A percentile compares a stretch with the other conserved stretches of the same genome.
Conservation (phyloP, 2,888 invertebrate genomes). For the Metopia argyrocephala region DNA sequence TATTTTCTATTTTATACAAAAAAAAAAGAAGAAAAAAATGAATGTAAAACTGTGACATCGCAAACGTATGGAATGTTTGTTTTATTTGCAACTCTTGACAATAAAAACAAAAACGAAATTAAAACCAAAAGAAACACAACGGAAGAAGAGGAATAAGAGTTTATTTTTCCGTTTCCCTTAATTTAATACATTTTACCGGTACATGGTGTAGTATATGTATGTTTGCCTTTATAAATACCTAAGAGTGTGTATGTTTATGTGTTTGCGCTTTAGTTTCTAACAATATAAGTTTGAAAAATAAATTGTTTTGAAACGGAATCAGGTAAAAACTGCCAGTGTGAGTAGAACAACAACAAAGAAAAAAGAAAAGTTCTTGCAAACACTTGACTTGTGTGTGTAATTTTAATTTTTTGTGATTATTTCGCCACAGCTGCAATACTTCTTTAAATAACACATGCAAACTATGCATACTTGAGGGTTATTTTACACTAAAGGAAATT, state of each 20-base stretch:
- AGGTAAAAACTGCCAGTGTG: neutral
- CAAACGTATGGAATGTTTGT: slow-evolving; percentile 21
- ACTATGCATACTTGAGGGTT: neutral
- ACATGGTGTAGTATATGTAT: neutral
- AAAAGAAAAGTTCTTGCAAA: slow-evolving; percentile 14
- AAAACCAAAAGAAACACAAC: slow-evolving; percentile 6
- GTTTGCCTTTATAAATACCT: neutral
- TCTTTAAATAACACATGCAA: too few relatives aligned
- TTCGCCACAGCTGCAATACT: too few relatives aligned
- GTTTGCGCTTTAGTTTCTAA: neutral
- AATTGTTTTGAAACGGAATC: neutral
- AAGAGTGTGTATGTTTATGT: neutral
- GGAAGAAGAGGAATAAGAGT: neutral
- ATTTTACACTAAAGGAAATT: neutral
- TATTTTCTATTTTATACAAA: too few relatives aligned
- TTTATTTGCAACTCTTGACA: slow-evolving; percentile 56
- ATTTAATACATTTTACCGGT: neutral
- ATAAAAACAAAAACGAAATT: slow-evolving; percentile 56
- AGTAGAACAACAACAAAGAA: neutral
- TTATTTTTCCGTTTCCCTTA: neutral
- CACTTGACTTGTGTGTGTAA: slow-evolving; percentile 52
- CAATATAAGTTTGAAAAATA: slow-evolving; percentile 1
- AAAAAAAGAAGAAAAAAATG: too few relatives aligned
- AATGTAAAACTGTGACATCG: neutral
- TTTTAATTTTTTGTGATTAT: too few relatives aligned